Evolutionary conservation across 2,797 vertebrate genomes (phyloP).

Genomic region (Thalassophryne amazonica): DNA sequence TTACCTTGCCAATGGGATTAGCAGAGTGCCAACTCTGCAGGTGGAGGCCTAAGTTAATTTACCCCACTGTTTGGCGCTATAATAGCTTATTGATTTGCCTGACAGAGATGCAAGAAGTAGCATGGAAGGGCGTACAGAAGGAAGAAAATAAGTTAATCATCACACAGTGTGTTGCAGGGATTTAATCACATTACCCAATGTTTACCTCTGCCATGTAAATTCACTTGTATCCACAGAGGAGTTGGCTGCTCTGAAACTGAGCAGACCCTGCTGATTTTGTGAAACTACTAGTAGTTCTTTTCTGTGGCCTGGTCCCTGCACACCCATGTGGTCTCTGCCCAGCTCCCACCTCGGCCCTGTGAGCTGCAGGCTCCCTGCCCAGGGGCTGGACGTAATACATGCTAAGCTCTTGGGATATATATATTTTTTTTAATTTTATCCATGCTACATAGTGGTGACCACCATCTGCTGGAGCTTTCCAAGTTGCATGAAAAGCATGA

Average conservation of each 20-base stretch:
- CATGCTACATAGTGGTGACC: conserved; percentile 40
- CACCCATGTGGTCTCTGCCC: conserved; percentile 15
- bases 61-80: conserved; percentile 72
- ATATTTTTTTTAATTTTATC: conserved; percentile 66
- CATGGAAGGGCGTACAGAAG: conserved; percentile 53
- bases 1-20: conserved; percentile 73
- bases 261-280: conserved; percentile 21
- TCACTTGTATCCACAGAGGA: conserved; percentile 52
- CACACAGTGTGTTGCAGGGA: conserved; percentile 57
- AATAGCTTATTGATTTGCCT: conserved; percentile 85
- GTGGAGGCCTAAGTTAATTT: conserved; percentile 78
- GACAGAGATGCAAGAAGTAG: conserved; percentile 70
- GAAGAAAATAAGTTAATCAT: conserved; percentile 79
- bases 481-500: conserved; percentile 50
- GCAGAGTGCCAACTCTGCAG: conserved; percentile 77
- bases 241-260: conserved; percentile 25
- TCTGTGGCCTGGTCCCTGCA: conserved; percentile 31
- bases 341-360: conserved; percentile 33
- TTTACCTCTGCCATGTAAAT: conserved; percentile 69
- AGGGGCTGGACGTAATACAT: conserved; percentile 48
- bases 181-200: conserved; percentile 71
- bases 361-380: conserved; percentile 36
- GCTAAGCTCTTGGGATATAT: conserved; percentile 42
- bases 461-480: conserved; percentile 55
- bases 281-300: conserved; percentile 30